These are phyloP conservation scores for Halocaridina rubra DNA, from an alignment of 2,888 invertebrate genomes.

Conservation along the genomic window DNA sequence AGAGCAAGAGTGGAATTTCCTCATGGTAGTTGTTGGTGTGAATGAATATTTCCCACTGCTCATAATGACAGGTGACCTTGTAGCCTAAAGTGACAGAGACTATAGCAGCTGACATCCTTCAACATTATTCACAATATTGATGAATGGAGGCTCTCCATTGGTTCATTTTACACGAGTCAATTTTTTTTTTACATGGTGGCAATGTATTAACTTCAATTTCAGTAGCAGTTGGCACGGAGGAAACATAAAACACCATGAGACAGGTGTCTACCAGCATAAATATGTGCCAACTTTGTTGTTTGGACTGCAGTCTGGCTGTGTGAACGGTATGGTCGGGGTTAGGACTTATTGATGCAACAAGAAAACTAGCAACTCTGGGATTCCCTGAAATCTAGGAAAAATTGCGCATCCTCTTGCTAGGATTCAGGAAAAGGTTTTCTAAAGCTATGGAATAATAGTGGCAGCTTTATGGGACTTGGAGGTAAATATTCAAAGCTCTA, in stretches of 20 bases:
- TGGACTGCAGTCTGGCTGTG: not conserved
- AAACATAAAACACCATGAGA: not conserved
- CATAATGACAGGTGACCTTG: slow-evolving; percentile 1
- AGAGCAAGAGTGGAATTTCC: no score
- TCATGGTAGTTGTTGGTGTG: no score
- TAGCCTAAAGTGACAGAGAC: not conserved
- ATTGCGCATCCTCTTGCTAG: slow-evolving; percentile 5
- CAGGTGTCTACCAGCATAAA: not conserved
- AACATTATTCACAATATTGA: not conserved
- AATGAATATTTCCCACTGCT: no score
- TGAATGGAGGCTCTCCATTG: not conserved
- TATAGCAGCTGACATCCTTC: not conserved
- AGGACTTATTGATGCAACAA: not conserved
- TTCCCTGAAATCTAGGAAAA: not conserved
- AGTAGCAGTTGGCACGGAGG: not conserved
- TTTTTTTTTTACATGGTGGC: no score
- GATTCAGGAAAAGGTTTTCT: slow-evolving; percentile 12
- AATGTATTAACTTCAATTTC: no score
- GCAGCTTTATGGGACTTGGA: not conserved
- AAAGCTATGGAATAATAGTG: not conserved
- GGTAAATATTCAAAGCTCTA: not conserved
- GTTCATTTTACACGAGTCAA: not conserved
- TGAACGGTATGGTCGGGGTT: not conserved
- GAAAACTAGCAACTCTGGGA: not conserved
- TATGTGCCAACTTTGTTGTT: not conserved